These are phyloP conservation scores for Saccopteryx leptura DNA, from an alignment of 2,113 vertebrate genomes.

Conservation along the genomic window DNA sequence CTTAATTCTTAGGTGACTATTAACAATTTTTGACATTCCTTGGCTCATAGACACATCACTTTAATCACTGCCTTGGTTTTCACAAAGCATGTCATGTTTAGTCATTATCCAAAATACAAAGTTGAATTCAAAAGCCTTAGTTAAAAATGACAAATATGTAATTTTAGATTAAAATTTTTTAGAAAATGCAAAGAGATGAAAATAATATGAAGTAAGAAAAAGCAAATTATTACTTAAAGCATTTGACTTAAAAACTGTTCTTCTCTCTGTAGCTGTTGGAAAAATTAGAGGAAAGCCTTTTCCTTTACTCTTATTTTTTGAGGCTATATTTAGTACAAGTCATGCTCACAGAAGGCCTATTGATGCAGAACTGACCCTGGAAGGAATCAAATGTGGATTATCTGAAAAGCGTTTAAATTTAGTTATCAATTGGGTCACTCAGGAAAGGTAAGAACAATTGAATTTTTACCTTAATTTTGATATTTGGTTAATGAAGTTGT, in stretches of 20 bases:
- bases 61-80: background rate
- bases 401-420: conserved; percentile 86
- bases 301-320: conserved; percentile 89
- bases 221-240: conserved; percentile 19
- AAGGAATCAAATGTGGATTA: conserved; percentile 87
- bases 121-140: conserved; percentile 12
- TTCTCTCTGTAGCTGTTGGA: conserved; percentile 83
- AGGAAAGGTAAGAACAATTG: conserved; percentile 87
- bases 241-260: conserved; percentile 57
- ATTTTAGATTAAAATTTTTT: conserved; percentile 42
- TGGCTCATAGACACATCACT: background rate
- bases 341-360: conserved; percentile 75
- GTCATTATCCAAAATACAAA: conserved; percentile 36
- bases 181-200: conserved; percentile 43
- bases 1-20: background rate
- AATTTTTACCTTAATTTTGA: conserved; percentile 55
- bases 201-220: conserved; percentile 51
- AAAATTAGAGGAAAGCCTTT: conserved; percentile 79
- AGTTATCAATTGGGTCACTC: conserved; percentile 88
- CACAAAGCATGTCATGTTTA: background rate
- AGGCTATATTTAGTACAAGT: conserved; percentile 87
- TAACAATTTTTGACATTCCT: background rate
- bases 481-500: conserved; percentile 54
- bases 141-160: conserved; percentile 40
- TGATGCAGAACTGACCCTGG: conserved; percentile 85